phyloP scores from a whole-genome alignment of 2,113 vertebrate species.

The Brachyhypopomus occidentalis region DNA sequence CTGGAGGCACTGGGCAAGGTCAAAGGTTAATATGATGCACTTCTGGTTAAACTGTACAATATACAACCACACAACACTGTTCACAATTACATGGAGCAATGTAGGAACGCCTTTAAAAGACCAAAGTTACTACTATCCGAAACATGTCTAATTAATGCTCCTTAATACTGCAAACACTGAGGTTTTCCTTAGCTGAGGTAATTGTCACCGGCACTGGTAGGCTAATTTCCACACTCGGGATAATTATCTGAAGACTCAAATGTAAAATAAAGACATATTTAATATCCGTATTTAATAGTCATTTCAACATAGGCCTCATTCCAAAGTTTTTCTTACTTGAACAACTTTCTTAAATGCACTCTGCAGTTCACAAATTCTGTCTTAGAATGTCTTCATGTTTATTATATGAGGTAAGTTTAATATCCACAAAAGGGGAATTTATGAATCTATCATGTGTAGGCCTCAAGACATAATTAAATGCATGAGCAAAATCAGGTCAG shows the following conservation, averaged over 20 bases:
- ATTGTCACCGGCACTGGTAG: neutral
- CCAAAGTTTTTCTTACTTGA: neutral
- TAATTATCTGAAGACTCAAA: neutral
- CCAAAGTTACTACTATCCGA: neutral
- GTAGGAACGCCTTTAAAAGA: neutral
- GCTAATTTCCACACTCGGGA: neutral
- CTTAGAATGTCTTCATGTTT: neutral
- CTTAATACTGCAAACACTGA: too few relatives aligned
- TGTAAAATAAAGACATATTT: neutral
- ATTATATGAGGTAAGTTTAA: neutral
- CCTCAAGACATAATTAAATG: conserved; percentile 9
- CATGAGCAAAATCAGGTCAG: conserved; percentile 19
- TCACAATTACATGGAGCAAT: neutral
- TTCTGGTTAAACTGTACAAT: too few relatives aligned
- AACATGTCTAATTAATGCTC: neutral
- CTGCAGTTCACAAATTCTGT: neutral
- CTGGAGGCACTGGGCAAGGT: neutral
- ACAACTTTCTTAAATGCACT: neutral
- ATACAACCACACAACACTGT: neutral
- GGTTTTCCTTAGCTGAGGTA: neutral
- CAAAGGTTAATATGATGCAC: too few relatives aligned
- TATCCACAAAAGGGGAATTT: conserved; percentile 1
- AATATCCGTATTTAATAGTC: neutral
- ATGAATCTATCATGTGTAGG: neutral
- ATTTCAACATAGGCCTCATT: neutral